These are phyloP conservation scores for Scytalopus superciliaris DNA, from an alignment of 2,113 vertebrate species.

Conservation along the genomic window DNA sequence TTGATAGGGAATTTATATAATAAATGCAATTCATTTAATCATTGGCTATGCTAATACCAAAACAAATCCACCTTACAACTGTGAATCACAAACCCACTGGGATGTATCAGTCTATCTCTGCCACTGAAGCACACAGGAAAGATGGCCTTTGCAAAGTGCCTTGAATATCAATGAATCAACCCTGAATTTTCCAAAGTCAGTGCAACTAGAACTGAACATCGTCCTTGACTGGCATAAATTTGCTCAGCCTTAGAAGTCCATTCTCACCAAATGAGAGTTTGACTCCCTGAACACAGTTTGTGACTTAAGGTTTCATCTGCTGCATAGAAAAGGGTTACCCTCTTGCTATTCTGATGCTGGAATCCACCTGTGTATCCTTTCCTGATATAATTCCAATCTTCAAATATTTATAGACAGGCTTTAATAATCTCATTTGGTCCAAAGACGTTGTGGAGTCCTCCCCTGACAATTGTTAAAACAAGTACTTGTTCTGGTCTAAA, in stretches of 20 bases:
- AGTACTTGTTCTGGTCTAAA: neutral
- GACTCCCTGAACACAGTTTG: neutral
- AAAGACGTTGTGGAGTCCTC: neutral
- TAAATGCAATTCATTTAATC: constrained; percentile 3
- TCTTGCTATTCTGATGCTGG: neutral
- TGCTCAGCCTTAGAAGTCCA: neutral
- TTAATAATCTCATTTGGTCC: neutral
- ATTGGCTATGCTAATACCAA: neutral
- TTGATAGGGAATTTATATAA: neutral
- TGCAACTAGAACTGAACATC: neutral
- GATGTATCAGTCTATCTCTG: constrained; percentile 10
- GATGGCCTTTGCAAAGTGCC: neutral
- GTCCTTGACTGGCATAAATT: neutral
- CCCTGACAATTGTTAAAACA: neutral
- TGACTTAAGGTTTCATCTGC: neutral
- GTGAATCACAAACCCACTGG: neutral
- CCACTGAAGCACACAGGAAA: neutral
- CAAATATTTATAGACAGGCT: neutral
- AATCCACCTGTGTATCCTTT: neutral
- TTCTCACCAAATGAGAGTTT: neutral
- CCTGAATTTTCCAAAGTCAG: neutral
- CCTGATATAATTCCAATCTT: neutral
- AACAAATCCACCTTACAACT: constrained; percentile 32
- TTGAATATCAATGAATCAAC: constrained; percentile 4
- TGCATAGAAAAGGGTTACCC: neutral